Evolutionary conservation across 2,888 invertebrate species (phyloP), one percentile per base, ranked within the genome.

Genomic region (Acutogordius australiensis): DNA sequence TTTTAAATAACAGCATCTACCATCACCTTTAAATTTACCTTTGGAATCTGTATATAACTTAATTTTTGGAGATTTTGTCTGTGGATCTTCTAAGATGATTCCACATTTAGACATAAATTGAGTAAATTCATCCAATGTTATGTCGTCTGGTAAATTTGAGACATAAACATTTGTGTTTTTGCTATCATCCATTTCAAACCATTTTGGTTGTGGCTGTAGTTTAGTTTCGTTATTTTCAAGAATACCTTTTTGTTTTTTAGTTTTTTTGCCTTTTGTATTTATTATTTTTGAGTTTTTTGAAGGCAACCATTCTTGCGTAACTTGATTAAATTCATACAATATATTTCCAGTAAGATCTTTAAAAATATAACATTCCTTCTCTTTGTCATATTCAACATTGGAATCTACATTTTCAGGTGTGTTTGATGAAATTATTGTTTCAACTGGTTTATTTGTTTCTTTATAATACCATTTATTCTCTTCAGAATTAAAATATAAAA

Each of bases 91-190:
- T 77, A 86, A 84, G 30, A 97, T 80, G 63, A 97, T 77, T 2
- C 97, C 97, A 75, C 83, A 97, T 72, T 97, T 97, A 65, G 80
- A 79, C 84, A 97, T 91, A 44, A 94, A 73, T 68, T 85, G 82
- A 56, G 82, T 63, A 61, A 68, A 68, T 63, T 87, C 81, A 26
- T 74, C 72, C 67, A 87, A 80, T 0, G 82, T 85, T 61, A 85
- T 79, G 66, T 88, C 84, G 61, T 77, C 68, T 0, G 97, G 94
- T 64, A 97, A 75, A 68, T 86, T 84, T 28, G 82, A 81, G 1
- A 97, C 87, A 74, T 99, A 99, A 0, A 97, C 87, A 71, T 87
- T 88, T 1, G 87, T 88, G 69, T 87, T 91, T 66, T 81, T 79
- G 28, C 79, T 78, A 62, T 86, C 81, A 63, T 84, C 79, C 30